A percentile compares a stretch with the other conserved stretches of the same genome.
phyloP scores from a whole-genome alignment of 2,113 vertebrate genomes.

The Paraplagusia blochii region DNA sequence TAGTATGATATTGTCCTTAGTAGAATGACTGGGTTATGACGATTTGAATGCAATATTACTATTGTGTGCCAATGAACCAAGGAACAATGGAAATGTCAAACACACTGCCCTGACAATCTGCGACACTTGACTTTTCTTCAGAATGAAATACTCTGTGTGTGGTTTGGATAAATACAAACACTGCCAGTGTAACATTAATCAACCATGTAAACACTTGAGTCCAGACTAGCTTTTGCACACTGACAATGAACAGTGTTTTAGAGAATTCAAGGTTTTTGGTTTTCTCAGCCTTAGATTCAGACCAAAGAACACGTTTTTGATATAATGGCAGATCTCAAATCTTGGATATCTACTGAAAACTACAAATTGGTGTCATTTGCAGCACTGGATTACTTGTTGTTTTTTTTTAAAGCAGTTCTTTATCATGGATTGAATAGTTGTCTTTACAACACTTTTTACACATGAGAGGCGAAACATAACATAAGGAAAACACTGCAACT shows the following conservation, averaged over 20 bases:
- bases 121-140: conserved; percentile 20
- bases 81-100: background rate
- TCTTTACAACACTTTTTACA: conserved; percentile 48
- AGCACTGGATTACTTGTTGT: conserved; percentile 42
- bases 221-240: conserved; percentile 6
- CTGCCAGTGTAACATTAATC: conserved; percentile 4
- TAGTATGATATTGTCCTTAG: too few species aligned
- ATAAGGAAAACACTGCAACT: conserved; percentile 38
- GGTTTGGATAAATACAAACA: conserved; percentile 21
- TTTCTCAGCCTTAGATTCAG: conserved; percentile 70
- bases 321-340: conserved; percentile 40
- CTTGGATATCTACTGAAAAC: conserved; percentile 4
- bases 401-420: conserved; percentile 23
- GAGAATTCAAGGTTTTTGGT: conserved; percentile 31
- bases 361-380: conserved; percentile 25
- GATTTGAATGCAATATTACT: conserved; percentile 1
- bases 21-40: background rate
- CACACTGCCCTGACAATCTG: conserved; percentile 56
- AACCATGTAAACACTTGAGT: conserved; percentile 9
- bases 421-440: conserved; percentile 42
- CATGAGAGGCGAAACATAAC: conserved; percentile 27
- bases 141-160: conserved; percentile 37
- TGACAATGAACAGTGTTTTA: conserved; percentile 18
- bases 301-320: conserved; percentile 71
- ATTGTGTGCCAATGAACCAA: conserved; percentile 3